A percentile compares a stretch with the other conserved stretches of the same genome.
These are phyloP conservation scores for Dendroctonus ponderosae DNA, from an alignment of 1,140 invertebrate species.

Conservation along the genomic window DNA sequence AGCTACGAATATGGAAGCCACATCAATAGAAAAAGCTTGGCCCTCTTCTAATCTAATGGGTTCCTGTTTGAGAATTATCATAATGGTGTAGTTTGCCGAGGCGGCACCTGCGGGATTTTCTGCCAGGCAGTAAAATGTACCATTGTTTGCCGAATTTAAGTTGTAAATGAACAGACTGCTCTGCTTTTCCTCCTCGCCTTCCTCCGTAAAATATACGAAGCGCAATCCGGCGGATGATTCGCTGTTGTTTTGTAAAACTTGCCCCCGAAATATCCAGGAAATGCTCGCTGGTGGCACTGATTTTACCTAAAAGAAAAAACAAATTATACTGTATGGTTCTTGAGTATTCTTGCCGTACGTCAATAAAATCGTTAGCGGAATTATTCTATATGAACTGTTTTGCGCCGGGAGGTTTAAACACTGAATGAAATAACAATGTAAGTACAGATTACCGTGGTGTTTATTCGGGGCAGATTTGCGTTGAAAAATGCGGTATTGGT, in stretches of 20 bases:
- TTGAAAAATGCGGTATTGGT: no score
- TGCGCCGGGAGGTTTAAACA: no score
- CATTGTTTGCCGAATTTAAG: constrained; percentile 70
- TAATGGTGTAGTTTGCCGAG: constrained; percentile 73
- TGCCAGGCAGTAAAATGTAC: constrained; percentile 75
- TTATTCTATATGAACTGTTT: no score
- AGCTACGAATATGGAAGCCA: constrained; percentile 64
- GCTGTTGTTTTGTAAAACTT: constrained; percentile 68
- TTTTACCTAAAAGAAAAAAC: constrained; percentile 54
- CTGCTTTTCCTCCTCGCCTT: constrained; percentile 64
- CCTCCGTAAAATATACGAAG: constrained; percentile 66
- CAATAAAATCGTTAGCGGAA: no score
- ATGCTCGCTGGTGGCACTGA: constrained; percentile 76
- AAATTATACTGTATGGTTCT: neutral
- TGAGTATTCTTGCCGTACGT: no score
- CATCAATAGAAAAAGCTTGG: constrained; percentile 61
- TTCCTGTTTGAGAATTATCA: constrained; percentile 67
- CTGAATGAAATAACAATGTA: no score
- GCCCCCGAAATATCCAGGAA: constrained; percentile 76
- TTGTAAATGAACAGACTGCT: constrained; percentile 74
- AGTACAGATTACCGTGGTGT: no score
- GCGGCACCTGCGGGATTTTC: constrained; percentile 76
- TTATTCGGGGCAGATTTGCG: no score
- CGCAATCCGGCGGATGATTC: constrained; percentile 59
- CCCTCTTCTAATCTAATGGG: constrained; percentile 49